These are phyloP conservation scores for Copidosoma floridanum DNA, from an alignment of 1,140 invertebrate genomes.

Conservation along the genomic window DNA sequence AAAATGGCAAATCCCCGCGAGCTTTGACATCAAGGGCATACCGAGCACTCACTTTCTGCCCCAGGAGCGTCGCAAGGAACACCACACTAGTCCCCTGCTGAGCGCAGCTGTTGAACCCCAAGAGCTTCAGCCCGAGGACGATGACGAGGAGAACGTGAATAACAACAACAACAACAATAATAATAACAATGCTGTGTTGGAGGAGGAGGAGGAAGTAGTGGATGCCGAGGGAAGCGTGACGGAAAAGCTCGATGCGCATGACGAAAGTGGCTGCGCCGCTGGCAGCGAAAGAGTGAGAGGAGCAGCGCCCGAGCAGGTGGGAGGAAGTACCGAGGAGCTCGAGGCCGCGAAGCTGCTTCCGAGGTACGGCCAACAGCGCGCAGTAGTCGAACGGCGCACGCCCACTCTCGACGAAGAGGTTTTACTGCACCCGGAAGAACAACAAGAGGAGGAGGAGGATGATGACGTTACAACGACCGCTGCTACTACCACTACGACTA, in stretches of 20 bases:
- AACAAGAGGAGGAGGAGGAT: not conserved
- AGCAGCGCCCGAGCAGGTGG: conserved; percentile 51
- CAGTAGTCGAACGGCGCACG: conserved; percentile 53
- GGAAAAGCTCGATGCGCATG: conserved; percentile 35
- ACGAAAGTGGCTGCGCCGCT: conserved; percentile 26
- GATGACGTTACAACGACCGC: not conserved
- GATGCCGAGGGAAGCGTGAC: conserved; percentile 38
- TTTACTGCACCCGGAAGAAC: not conserved
- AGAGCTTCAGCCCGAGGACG: conserved; percentile 8
- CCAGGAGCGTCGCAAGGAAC: conserved; percentile 1
- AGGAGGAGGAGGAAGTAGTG: conserved; percentile 33
- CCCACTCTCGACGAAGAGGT: conserved; percentile 30
- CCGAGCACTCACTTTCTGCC: conserved; percentile 28
- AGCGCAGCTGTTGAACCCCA: conserved; percentile 10
- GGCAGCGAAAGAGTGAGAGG: conserved; percentile 51
- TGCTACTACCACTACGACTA: too few species aligned
- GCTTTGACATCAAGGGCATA: conserved; percentile 29
- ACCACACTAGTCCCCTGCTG: conserved; percentile 7
- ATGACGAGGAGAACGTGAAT: not conserved
- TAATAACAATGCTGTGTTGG: conserved; percentile 7
- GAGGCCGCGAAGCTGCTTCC: conserved; percentile 55
- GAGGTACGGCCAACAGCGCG: conserved; percentile 47
- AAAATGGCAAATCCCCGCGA: conserved; percentile 26
- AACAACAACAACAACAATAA: not conserved
- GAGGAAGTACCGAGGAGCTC: conserved; percentile 51